Conservation (phyloP, 2,888 invertebrate species). For the Thysanoteuthis rhombus region DNA sequence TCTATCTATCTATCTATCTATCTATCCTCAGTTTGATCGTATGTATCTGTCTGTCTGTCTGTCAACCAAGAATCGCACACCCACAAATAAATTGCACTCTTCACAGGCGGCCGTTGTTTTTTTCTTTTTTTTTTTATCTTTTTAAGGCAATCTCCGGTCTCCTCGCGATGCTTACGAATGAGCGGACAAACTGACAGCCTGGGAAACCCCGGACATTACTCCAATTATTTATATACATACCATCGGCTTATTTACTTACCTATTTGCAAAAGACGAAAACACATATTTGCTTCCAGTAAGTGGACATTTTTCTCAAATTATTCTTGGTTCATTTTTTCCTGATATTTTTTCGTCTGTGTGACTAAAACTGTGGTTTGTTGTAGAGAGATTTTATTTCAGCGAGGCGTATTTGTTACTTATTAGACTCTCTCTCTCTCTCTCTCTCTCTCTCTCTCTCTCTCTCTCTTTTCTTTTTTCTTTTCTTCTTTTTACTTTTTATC, state of each 20-base stretch:
- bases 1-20: too few species aligned
- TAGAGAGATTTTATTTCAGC: too few species aligned
- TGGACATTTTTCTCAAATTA: neutral
- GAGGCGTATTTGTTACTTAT: too few species aligned
- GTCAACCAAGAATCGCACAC: neutral
- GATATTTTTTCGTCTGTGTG: too few species aligned
- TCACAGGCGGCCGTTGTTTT: neutral
- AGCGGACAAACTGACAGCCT: neutral
- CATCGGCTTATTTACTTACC: too few species aligned
- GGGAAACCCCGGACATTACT: neutral
- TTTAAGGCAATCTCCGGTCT: neutral
- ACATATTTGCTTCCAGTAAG: constrained; percentile 12
- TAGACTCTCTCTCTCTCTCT: too few species aligned
- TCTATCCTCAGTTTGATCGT: too few species aligned
- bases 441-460: too few species aligned
- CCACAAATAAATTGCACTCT: neutral
- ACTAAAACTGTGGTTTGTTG: too few species aligned
- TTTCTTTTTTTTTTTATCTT: neutral
- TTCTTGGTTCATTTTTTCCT: neutral
- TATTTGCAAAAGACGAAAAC: neutral
- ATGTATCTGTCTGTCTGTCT: neutral
- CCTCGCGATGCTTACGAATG: neutral
- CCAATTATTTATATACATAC: neutral
- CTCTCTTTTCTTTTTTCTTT: too few species aligned
- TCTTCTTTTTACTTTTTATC: too few species aligned